Evolutionary conservation across 2,888 invertebrate genomes (phyloP), one percentile per base, ranked within the genome.

Genomic region (Agonopterix heracliana): DNA sequence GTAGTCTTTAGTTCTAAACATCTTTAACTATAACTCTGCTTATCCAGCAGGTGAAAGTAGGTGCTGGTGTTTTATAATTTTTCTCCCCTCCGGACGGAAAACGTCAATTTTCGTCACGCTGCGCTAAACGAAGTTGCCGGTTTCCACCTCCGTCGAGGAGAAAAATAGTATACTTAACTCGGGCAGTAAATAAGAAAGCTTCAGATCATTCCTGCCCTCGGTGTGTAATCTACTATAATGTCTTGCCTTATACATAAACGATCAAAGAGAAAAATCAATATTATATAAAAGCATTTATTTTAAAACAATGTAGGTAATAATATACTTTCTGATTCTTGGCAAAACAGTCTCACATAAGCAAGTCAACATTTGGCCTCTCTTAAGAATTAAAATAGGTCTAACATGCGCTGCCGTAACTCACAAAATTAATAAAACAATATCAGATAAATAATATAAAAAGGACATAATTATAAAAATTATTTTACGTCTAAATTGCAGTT

Each of bases 301-400:
- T 85, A 87, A 88, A 88, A 88, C 88, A 88, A 87, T 86, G 88
- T 88, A 87, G 86, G 87, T 88, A 88, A 78, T 81, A 78, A 88
- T 88, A 88, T 87, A 87, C 85, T 87, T 88, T 87, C 86, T 86
- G 86, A 88, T 87, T 88, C 87, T 88, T 88, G 88, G 88, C 88
- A 88, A 88, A 88, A 88, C 88, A 88, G 88, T 88, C 88, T 88
- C 87, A 88, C 87, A 81, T 86, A 86, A 88, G 88, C 88, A 88
- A 88, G 87, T 88, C 87, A 86, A 88, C 87, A 88, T 88, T 88
- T 88, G 88, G 88, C 88, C 87, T 87, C 83, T 86, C 84, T 83
- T 87, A 85, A 79, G 74, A 84, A 82, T 85, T 76, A 86, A 85
- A 80, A 78, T 82, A 87, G 79, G 26, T 79, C 79, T 85, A 87